phyloP scores from a whole-genome alignment of 2,888 invertebrate species.

The Thymelicus lineola region DNA sequence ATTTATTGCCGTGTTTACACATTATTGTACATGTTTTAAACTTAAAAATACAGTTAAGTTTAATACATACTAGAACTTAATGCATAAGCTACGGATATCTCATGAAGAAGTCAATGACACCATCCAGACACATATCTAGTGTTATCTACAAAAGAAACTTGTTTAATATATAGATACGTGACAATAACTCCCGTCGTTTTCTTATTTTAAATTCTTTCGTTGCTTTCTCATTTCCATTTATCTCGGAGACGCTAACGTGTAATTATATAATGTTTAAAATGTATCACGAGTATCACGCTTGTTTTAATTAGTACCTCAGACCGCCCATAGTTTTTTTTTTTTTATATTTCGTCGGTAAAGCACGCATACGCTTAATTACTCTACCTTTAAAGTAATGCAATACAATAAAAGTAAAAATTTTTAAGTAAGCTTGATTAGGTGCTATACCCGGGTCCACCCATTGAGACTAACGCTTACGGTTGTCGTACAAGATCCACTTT shows the following conservation, averaged over 20 bases:
- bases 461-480: no score
- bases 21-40: no score
- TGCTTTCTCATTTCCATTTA: slow-evolving; percentile 73
- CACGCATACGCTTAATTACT: slow-evolving; percentile 7
- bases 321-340: slow-evolving; percentile 4
- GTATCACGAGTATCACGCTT: slow-evolving; percentile 25
- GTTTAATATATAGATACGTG: slow-evolving; percentile 67
- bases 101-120: slow-evolving; percentile 65
- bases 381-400: neutral
- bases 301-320: slow-evolving; percentile 13
- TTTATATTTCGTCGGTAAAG: neutral
- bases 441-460: no score
- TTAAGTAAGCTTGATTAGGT: no score
- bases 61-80: neutral
- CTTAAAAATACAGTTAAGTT: no score
- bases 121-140: slow-evolving; percentile 60
- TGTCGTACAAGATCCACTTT: no score
- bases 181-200: slow-evolving; percentile 61
- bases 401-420: no score
- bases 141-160: slow-evolving; percentile 79
- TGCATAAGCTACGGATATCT: neutral
- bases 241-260: slow-evolving; percentile 33
- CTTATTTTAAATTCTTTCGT: slow-evolving; percentile 70
- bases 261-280: slow-evolving; percentile 36
- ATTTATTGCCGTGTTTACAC: no score